Conservation (phyloP, 2,113 vertebrate species). For the Helogale parvula region DNA sequence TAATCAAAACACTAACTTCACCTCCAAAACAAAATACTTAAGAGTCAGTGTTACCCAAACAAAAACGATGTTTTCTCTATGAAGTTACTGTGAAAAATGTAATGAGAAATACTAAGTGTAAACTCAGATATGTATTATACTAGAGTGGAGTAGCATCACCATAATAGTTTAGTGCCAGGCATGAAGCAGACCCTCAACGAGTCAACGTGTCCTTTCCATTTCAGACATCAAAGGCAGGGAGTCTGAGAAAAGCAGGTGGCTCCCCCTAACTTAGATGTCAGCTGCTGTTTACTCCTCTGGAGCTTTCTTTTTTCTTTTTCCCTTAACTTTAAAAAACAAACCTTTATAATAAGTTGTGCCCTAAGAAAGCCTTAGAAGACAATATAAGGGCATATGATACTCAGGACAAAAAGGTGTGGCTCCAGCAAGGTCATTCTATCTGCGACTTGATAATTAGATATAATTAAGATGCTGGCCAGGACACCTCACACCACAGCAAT, state of each 20-base stretch:
- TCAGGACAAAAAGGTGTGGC: background rate
- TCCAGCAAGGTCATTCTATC: background rate
- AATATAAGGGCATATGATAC: background rate
- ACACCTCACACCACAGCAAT: background rate
- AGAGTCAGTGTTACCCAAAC: background rate
- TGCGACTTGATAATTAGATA: constrained; percentile 1
- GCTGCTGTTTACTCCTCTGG: background rate
- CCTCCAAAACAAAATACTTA: background rate
- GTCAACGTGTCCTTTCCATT: background rate
- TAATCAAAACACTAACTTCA: background rate
- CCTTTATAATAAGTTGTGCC: background rate
- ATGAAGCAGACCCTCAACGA: background rate
- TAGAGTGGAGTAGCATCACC: background rate
- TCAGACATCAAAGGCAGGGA: background rate
- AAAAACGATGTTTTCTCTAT: background rate
- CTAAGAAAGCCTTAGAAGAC: background rate
- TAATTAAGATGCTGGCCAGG: constrained; percentile 41
- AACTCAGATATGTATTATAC: background rate
- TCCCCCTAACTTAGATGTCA: background rate
- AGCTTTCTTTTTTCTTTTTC: background rate
- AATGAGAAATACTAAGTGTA: background rate
- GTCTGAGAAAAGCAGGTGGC: background rate
- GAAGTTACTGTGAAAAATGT: background rate
- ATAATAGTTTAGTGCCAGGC: background rate
- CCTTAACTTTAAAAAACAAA: background rate